A percentile compares a stretch with the other conserved stretches of the same genome.
phyloP scores from a whole-genome alignment of 2,888 invertebrate species.

The Aleiodes leptofemur region DNA sequence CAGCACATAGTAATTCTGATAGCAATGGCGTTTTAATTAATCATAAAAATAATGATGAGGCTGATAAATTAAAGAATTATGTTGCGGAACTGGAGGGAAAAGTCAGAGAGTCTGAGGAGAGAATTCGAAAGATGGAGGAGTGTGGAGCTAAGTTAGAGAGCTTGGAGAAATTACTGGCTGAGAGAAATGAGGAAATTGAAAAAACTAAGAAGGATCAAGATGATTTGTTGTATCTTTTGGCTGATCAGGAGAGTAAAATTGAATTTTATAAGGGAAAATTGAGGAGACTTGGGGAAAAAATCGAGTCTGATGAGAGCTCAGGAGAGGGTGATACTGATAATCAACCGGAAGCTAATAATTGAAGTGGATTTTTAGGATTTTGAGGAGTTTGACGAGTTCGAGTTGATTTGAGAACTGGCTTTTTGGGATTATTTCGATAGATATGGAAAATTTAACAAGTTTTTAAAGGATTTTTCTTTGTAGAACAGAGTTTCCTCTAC shows the following conservation, averaged over 20 bases:
- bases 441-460: too few species aligned
- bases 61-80: constrained; percentile 56
- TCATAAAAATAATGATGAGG: constrained; percentile 52
- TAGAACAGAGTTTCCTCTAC: not conserved
- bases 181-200: constrained; percentile 78
- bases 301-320: constrained; percentile 70
- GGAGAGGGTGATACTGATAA: constrained; percentile 69
- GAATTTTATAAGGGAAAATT: constrained; percentile 80
- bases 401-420: too few species aligned
- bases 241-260: constrained; percentile 89
- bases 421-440: too few species aligned
- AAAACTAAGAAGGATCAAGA: constrained; percentile 92
- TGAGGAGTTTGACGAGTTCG: not conserved
- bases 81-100: constrained; percentile 65
- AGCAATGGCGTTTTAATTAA: constrained; percentile 56
- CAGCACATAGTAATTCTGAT: constrained; percentile 73
- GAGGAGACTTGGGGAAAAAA: constrained; percentile 77
- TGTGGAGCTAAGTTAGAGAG: constrained; percentile 45
- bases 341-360: constrained; percentile 64
- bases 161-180: constrained; percentile 67
- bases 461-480: not conserved
- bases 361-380: constrained; percentile 29
- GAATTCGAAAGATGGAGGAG: constrained; percentile 59
- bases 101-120: constrained; percentile 58
- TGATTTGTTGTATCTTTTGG: constrained; percentile 90